Base-by-base conservation (phyloP, 2,113 vertebrate species). In the Gnathonemus echidnorhynchus region DNA sequence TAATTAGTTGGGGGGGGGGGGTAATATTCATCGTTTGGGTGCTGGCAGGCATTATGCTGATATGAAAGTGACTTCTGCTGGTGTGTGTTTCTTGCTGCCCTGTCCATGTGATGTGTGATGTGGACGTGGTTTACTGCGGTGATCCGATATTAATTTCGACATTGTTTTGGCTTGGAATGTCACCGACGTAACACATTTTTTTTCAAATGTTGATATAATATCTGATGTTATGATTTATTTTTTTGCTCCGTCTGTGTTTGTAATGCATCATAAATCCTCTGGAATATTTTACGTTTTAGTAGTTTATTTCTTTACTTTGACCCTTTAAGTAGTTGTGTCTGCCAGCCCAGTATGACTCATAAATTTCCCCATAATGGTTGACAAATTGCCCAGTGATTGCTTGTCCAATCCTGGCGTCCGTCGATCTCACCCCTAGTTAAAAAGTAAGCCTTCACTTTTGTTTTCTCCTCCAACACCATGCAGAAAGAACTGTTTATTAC, bases 21-120 rank as follows among this genome's bases (percentile, higher is more conserved):
- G 70, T 90, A 90, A 90, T 92, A 91, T 89, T 90, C 66, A 91
- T 92, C 35, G 77, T 92, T 87, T 49, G 80, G 74, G 50, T 46
- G 48, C 89, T 91, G 85, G 88, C 89, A 62, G 74, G 39, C 89
- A 83, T 92, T 84, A 70, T 85, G 84, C 91, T 88, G 58, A 56
- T 92, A 84, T 86, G 62, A 88, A 85, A 11, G 3, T 31, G 21
- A 80, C 15, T 77, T 42, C 66, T 48, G 83, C 46, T 50, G 70
- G 70, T 15, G 1, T 9, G 1, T 27, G 62, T 58, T 21, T 85
- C 21, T 77, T 80, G 31, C 46, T 66, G 49, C 46, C 15, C 70
- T 2, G 0, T 80, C 1, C 5, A 2, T 77, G 31, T 77, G 27
- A 15, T 5, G 31, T 35, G 27, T 53, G 84, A 49, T 11, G 3